phyloP scores from a whole-genome alignment of 2,797 vertebrate species.

The Halcyon chelicuti region DNA sequence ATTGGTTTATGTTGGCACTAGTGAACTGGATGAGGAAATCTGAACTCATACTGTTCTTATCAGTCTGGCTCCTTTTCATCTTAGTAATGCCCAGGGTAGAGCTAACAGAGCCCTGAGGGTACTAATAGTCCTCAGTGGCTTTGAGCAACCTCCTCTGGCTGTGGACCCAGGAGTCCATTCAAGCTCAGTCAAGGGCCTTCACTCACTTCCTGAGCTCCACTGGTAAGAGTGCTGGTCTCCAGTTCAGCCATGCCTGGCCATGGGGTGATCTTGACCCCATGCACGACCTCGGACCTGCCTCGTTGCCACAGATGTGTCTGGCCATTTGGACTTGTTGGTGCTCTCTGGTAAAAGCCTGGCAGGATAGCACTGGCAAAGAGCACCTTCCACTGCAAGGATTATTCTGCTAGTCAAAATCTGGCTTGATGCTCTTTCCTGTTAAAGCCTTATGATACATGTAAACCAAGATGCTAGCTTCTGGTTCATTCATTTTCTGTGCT shows the following conservation, averaged over 20 bases:
- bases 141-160: not conserved
- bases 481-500: not conserved
- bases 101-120: not conserved
- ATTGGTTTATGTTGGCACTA: not conserved
- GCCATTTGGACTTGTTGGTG: not conserved
- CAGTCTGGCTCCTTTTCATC: not conserved
- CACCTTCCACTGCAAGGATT: not conserved
- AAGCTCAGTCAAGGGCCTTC: not conserved
- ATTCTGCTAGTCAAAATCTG: not conserved
- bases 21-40: not conserved
- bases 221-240: not conserved
- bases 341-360: not conserved
- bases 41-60: not conserved
- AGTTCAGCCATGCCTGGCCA: not conserved
- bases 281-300: not conserved
- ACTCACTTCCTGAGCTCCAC: not conserved
- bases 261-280: not conserved
- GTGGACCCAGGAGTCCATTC: not conserved
- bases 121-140: not conserved
- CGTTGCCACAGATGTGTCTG: not conserved
- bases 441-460: not conserved
- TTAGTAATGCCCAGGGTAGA: not conserved
- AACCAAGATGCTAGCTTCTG: not conserved
- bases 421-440: not conserved
- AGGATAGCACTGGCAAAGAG: not conserved